Evolutionary conservation across 30 jellyfish, hydroid and myxozoan genomes (phyloP), one percentile per base, ranked within the genome.

Genomic region (Aurelia coerulea): DNA sequence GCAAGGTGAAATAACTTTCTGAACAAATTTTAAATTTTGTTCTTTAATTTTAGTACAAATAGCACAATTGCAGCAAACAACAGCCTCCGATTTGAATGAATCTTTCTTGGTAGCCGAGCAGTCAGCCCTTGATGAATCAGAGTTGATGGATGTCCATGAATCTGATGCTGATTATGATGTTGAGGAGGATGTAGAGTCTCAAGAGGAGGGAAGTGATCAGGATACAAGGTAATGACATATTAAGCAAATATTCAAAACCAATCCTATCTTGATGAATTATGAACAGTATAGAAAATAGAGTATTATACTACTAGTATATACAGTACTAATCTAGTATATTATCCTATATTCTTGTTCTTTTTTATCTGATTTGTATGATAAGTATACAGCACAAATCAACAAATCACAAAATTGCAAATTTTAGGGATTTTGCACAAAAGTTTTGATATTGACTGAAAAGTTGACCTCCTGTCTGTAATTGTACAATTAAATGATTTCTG

Each of bases 121-220:
- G 31, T 18, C 72, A 12, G 23, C 11, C 37, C 72, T 62, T 62
- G 37, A 62, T 62, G 72, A 18, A 31, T 62, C 72, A 62, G 32
- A 7, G 13, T 2, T 62, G 72, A 31, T n/a, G 35, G 37, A 62
- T 62, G 37, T 62, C 2, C 13, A 18, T 62, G 72, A 62, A 62
- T 62, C 72, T n/a, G 72, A 62, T 18, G 5, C 32, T 31, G 32
- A 62, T 62, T 62, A n/a, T 62, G 72, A 62, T 31, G 15, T 62
- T 62, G 72, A 62, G 72, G 72, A 62, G 37, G 72, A 11, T 6
- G 13, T 31, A 62, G 72, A 62, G 72, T 62, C 37, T 12, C 72
- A 62, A 62, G 72, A 18, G 12, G 72, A n/a, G 11, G 72, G 31
- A 13, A 62, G 72, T 62, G 37, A 62, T 62, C 35, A 62, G 12